Evolutionary conservation across 2,113 vertebrate species (phyloP), one percentile per base, ranked within the genome.

Genomic region (Sander lucioperca): DNA sequence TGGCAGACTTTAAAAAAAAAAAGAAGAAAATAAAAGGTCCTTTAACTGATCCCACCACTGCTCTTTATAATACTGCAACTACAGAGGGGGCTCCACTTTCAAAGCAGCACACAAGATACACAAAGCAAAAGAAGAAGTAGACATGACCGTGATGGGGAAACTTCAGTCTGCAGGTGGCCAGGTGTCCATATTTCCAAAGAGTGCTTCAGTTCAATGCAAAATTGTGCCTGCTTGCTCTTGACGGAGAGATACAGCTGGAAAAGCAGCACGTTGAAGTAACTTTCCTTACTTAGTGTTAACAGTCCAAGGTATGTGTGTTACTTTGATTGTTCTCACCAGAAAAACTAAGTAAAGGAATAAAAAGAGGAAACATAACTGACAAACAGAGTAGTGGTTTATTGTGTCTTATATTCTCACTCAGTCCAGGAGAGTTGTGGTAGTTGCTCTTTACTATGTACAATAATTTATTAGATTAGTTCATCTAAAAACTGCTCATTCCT

Each of bases 381-480:
- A 65, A 30, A 86, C 79, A 70, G 82, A 83, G 91, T 89, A 92
- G 91, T 91, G 86, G 90, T 90, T 91, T 96, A 96, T 95, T 96
- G 95, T 95, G 94, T 96, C 88, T 82, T 80, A 81, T 88, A 87
- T 82, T 92, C 86, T 95, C 92, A 90, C 93, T 95, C 95, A 25
- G 53, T 86, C 61, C 25, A 65, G 84, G 91, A 94, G 96, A 43
- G 51, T 91, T 94, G 85, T 94, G 94, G 94, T 92, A 83, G 54
- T 82, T 86, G 79, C 75, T 90, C 86, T 81, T 90, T 36, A 92
- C 95, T 97, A 97, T 98, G 94, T 99, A 98, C 97, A 99, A 97
- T 99, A 96, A 98, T 96, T 97, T 97, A 97, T 88, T 91, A 90
- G 69, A 88, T 88, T 83, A 86, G 66, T 83, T 94, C 21, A 53